Percentiles rank a stretch among this genome's conserved stretches.
Evolutionary conservation across 2,797 vertebrate species (phyloP).

Genomic region (Acanthornis magna): DNA sequence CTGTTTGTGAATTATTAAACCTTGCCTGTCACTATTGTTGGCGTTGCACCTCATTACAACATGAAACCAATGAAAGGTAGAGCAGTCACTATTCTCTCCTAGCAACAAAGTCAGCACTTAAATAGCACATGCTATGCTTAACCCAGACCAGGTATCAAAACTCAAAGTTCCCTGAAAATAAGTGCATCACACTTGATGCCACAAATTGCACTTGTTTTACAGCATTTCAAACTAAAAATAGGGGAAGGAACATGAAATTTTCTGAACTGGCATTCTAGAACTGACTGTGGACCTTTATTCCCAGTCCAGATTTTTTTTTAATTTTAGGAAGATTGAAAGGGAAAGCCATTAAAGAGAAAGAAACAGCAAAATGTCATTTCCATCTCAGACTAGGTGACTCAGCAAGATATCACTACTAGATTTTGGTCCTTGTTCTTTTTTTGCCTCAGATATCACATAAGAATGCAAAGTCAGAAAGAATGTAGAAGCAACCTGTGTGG

Average conservation of each 20-base stretch:
- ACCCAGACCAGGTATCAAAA: neutral
- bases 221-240: neutral
- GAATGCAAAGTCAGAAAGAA: neutral
- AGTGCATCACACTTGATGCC: neutral
- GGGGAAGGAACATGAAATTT: neutral
- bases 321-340: neutral
- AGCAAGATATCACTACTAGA: neutral
- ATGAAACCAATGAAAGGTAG: neutral
- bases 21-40: neutral
- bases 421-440: neutral
- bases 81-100: neutral
- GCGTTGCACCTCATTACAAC: rapidly evolving
- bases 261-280: neutral
- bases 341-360: neutral
- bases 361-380: neutral
- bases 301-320: neutral
- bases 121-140: neutral
- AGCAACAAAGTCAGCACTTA: neutral
- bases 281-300: neutral
- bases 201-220: neutral
- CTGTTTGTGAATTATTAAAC: neutral
- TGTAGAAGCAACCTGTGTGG: neutral
- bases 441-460: neutral
- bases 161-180: neutral
- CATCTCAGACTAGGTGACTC: neutral